Evolutionary conservation across 2,888 invertebrate genomes (phyloP), one percentile per base, ranked within the genome.

Genomic region (Brachynemurus nebulosus): DNA sequence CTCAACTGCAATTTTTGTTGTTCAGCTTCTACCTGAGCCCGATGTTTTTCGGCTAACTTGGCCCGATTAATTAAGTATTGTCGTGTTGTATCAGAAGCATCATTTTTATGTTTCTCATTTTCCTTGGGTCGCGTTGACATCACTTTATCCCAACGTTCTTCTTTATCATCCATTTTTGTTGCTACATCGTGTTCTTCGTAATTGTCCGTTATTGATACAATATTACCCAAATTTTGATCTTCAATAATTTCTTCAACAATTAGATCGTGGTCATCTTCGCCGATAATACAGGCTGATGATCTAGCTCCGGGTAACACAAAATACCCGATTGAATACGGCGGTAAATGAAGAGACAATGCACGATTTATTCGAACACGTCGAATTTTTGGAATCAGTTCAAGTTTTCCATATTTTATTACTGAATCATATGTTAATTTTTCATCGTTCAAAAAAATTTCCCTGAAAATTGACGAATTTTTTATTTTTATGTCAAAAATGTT

Each of bases 251-350:
- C 57, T 49, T 60, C 55, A 5, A 56, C 45, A 3, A 60, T 50
- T 34, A 54, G 40, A 40, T 54, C 50, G 6, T 52, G 49, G 38
- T 60, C 57, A n/a, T 56, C 54, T 47, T 61, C 58, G 16, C 58
- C 53, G 5, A 54, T 52, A 3, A 56, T 55, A 49, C 81, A 81
- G 14, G 74, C 72, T 41, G 72, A 67, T 18, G 78, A 63, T 55
- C 76, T 71, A 1, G 79, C 74, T 42, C 71, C 72, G 0, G 82
- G 78, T 9, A 86, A 57, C 1, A 84, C 78, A 76, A 82, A 85
- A 59, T 86, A 86, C 0, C 77, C 80, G 37, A 86, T 74, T 0
- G 80, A 76, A 54, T 72, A 72, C 0, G 78, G 67, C 2, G 83
- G 81, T 3, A 83, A 57, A 37, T 68, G 68, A 12, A 85, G 58